phyloP scores from a whole-genome alignment of 2,113 vertebrate species.

The Isichthys henryi region DNA sequence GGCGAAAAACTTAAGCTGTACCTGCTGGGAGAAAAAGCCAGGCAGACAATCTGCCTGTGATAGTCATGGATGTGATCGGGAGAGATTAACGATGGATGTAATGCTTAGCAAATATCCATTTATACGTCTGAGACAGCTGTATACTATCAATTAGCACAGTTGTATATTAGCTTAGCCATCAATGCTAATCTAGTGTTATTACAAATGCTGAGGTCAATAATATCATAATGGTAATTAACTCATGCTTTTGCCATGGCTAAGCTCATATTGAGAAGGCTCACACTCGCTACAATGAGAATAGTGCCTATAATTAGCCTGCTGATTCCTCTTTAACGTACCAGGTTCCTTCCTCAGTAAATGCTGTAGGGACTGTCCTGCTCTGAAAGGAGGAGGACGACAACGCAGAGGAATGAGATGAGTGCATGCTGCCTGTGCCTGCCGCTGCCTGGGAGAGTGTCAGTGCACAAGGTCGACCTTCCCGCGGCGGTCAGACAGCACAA shows the following conservation, averaged over 20 bases:
- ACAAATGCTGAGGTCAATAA: not conserved
- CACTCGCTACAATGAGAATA: not conserved
- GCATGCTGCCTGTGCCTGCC: not conserved
- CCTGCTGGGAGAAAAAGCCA: not conserved
- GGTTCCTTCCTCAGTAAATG: not conserved
- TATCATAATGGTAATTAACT: not conserved
- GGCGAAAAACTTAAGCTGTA: not conserved
- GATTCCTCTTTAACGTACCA: not conserved
- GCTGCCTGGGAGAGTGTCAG: not conserved
- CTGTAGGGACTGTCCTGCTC: not conserved
- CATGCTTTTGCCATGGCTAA: not conserved
- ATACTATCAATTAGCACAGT: not conserved
- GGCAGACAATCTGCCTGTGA: not conserved
- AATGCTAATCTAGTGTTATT: not conserved
- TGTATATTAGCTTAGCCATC: not conserved
- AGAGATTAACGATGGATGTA: not conserved
- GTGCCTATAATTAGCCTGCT: not conserved
- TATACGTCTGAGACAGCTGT: not conserved
- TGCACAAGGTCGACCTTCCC: not conserved
- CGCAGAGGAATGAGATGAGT: not conserved
- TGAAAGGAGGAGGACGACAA: not conserved
- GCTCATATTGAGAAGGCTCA: too few relatives aligned
- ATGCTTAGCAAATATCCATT: not conserved
- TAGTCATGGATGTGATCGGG: not conserved
- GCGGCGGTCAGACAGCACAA: not conserved